Percentiles rank a stretch among this genome's conserved stretches.
Conservation (phyloP, 2,888 invertebrate genomes). For the Neuroscelio doddi region DNA sequence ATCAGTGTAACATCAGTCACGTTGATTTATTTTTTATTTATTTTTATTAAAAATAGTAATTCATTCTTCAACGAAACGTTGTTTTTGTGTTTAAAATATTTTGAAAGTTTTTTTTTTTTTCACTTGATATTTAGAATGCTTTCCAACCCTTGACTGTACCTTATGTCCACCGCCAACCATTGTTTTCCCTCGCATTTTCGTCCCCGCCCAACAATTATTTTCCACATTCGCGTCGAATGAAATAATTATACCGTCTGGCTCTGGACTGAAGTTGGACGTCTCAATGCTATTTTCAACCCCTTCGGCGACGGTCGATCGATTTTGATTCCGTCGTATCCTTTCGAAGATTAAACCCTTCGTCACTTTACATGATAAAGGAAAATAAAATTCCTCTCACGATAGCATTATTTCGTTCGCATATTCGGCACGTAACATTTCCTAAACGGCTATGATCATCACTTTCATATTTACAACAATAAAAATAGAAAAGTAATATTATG, state of each 20-base stretch:
- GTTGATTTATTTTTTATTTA: too few species aligned
- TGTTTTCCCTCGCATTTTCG: constrained; percentile 5
- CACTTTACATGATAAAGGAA: background rate
- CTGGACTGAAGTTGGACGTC: constrained; percentile 25
- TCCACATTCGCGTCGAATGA: constrained; percentile 20
- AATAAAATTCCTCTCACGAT: background rate
- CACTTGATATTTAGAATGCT: too few species aligned
- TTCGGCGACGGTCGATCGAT: constrained; percentile 15
- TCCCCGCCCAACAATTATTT: constrained; percentile 22
- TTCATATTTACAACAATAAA: too few species aligned
- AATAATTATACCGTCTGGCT: constrained; percentile 38
- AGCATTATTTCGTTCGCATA: too few species aligned
- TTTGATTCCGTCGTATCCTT: constrained; percentile 24
- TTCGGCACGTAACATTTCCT: too few species aligned
- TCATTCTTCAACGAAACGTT: too few species aligned
- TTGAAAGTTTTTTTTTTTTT: too few species aligned
- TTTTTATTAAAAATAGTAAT: too few species aligned
- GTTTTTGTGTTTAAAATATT: too few species aligned
- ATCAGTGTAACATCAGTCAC: too few species aligned
- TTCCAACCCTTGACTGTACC: background rate
- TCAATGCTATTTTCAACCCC: constrained; percentile 19
- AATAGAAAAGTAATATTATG: too few species aligned
- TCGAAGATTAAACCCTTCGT: background rate
- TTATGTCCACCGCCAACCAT: constrained; percentile 1
- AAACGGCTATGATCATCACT: too few species aligned